These are phyloP conservation scores for Acholoe squamosa DNA, from an alignment of 2,888 invertebrate genomes.

Conservation along the genomic window DNA sequence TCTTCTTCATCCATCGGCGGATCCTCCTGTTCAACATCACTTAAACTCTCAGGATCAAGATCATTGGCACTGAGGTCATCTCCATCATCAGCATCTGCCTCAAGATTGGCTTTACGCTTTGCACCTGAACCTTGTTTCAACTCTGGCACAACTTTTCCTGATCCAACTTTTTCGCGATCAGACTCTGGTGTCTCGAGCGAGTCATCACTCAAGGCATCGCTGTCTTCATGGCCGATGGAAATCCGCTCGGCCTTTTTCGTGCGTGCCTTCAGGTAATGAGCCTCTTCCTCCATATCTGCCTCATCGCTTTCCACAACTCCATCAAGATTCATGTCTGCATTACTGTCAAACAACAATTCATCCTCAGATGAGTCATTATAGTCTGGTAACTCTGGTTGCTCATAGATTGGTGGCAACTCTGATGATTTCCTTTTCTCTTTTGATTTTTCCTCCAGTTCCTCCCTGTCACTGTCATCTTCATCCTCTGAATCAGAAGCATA, in stretches of 20 bases:
- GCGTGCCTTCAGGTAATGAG: conserved; percentile 3
- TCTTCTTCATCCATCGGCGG: neutral
- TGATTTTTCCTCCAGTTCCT: conserved; percentile 28
- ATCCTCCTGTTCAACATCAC: conserved; percentile 16
- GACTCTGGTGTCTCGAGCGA: conserved; percentile 54
- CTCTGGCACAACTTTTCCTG: neutral
- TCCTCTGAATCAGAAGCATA: conserved; percentile 9
- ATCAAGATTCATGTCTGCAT: conserved; percentile 1
- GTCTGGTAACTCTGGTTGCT: conserved; percentile 56
- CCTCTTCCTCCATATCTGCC: neutral
- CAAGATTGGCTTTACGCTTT: neutral
- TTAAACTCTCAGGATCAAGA: conserved; percentile 53
- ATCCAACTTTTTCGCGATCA: conserved; percentile 8
- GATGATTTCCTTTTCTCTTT: conserved; percentile 27
- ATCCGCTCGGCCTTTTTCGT: conserved; percentile 33
- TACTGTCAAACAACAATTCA: conserved; percentile 35
- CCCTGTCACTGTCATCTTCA: conserved; percentile 54
- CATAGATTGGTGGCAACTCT: conserved; percentile 53
- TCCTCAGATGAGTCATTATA: conserved; percentile 14
- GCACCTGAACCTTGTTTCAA: neutral
- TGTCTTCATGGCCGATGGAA: conserved; percentile 50
- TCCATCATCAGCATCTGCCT: conserved; percentile 48
- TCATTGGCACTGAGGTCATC: conserved; percentile 59
- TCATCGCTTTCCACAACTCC: conserved; percentile 24
- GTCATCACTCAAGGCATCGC: conserved; percentile 48